A percentile compares a stretch with the other conserved stretches of the same genome.
Conservation (phyloP, 2,888 invertebrate species). For the Trissolcus japonicus region DNA sequence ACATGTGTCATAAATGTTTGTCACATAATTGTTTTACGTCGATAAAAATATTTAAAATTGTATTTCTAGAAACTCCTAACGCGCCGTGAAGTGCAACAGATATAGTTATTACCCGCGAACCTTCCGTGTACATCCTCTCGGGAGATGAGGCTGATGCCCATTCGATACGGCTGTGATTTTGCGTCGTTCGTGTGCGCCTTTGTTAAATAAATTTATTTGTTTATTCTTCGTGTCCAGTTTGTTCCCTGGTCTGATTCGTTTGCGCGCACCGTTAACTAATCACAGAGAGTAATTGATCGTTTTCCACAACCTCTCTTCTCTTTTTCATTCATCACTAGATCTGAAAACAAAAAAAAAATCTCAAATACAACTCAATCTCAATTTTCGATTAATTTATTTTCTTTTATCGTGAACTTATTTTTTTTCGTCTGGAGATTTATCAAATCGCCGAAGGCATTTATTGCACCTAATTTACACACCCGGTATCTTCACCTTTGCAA, state of each 20-base stretch:
- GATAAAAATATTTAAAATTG: too few species aligned
- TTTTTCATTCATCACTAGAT: too few species aligned
- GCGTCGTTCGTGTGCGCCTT: slow-evolving; percentile 30
- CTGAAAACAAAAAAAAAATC: too few species aligned
- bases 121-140: too few species aligned
- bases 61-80: too few species aligned
- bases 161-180: slow-evolving; percentile 47
- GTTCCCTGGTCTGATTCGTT: slow-evolving; percentile 48
- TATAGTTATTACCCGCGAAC: too few species aligned
- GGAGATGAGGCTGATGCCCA: slow-evolving; percentile 10
- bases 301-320: slow-evolving; percentile 12
- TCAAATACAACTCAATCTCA: too few species aligned
- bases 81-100: too few species aligned
- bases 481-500: background rate
- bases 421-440: slow-evolving; percentile 25
- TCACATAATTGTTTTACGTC: too few species aligned
- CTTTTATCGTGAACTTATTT: background rate
- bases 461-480: background rate
- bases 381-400: slow-evolving; percentile 8
- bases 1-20: too few species aligned
- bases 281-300: slow-evolving; percentile 32
- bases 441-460: background rate
- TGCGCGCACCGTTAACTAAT: slow-evolving; percentile 42
- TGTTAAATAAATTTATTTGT: slow-evolving; percentile 33
- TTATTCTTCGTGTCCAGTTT: slow-evolving; percentile 20